phyloP scores from a whole-genome alignment of 1,140 invertebrate species.

The Pseudobourletiella spinata region DNA sequence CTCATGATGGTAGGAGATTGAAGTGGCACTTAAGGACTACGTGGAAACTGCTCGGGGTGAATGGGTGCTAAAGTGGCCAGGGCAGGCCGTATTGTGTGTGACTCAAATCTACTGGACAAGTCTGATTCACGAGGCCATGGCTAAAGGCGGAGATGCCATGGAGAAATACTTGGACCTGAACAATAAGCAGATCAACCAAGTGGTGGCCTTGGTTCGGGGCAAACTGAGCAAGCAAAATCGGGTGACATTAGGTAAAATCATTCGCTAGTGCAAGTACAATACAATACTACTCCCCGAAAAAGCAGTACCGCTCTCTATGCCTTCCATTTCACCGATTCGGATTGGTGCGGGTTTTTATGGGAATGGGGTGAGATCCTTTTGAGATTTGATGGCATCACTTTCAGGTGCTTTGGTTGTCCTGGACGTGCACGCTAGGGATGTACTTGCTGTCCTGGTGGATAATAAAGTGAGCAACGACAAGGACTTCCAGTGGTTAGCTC shows the following conservation, averaged over 20 bases:
- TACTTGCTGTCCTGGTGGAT: conserved; percentile 60
- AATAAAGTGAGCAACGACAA: conserved; percentile 57
- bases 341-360: too few species aligned
- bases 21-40: conserved; percentile 56
- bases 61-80: conserved; percentile 85
- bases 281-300: too few species aligned
- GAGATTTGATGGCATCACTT: too few species aligned
- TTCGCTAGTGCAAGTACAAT: too few species aligned
- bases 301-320: not conserved
- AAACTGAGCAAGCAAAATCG: conserved; percentile 79
- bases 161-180: conserved; percentile 49
- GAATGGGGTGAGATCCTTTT: too few species aligned
- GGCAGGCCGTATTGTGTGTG: conserved; percentile 78
- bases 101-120: conserved; percentile 82
- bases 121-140: conserved; percentile 65
- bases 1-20: conserved; percentile 44
- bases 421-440: conserved; percentile 86
- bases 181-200: conserved; percentile 65
- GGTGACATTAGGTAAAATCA: conserved; percentile 58
- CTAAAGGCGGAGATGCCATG: conserved; percentile 46
- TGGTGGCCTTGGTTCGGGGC: conserved; percentile 77
- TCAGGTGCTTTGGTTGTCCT: conserved; percentile 75
- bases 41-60: conserved; percentile 51
- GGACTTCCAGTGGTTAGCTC: conserved; percentile 87
- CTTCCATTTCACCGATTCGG: not conserved